A percentile compares a stretch with the other conserved stretches of the same genome.
phyloP scores from a whole-genome alignment of 1,140 invertebrate genomes.

The Patella vulgata region DNA sequence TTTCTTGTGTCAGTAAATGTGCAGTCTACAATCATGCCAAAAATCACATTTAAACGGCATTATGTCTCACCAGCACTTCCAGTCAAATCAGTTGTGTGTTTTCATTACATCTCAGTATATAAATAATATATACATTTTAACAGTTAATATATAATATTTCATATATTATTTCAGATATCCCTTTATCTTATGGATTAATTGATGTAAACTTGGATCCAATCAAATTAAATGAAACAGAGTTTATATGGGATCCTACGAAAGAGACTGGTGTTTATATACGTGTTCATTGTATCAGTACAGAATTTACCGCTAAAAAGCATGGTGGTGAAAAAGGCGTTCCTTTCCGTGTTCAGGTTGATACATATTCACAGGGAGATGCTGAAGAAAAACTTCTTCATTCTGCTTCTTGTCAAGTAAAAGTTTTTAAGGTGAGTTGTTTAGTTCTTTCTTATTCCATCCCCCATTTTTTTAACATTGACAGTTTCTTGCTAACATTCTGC shows the following conservation, averaged over 20 bases:
- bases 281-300: conserved; percentile 95
- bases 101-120: too few relatives aligned
- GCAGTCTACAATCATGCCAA: too few relatives aligned
- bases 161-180: conserved; percentile 80
- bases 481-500: too few relatives aligned
- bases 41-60: too few relatives aligned
- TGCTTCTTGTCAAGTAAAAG: conserved; percentile 95
- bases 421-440: conserved; percentile 72
- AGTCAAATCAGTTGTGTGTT: too few relatives aligned
- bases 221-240: conserved; percentile 85
- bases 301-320: conserved; percentile 98
- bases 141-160: too few relatives aligned
- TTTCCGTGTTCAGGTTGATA: conserved; percentile 89
- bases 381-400: conserved; percentile 78
- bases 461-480: too few relatives aligned
- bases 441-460: too few relatives aligned
- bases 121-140: too few relatives aligned
- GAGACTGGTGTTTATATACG: conserved; percentile 83
- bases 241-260: conserved; percentile 95
- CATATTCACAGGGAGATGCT: conserved; percentile 69
- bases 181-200: conserved; percentile 90
- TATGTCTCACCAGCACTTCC: too few relatives aligned
- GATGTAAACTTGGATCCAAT: conserved; percentile 81
- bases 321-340: conserved; percentile 98
- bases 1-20: too few relatives aligned